A percentile compares a stretch with the other conserved stretches of the same genome.
Conservation (phyloP, 2,797 vertebrate genomes). For the Amniataba percoides region DNA sequence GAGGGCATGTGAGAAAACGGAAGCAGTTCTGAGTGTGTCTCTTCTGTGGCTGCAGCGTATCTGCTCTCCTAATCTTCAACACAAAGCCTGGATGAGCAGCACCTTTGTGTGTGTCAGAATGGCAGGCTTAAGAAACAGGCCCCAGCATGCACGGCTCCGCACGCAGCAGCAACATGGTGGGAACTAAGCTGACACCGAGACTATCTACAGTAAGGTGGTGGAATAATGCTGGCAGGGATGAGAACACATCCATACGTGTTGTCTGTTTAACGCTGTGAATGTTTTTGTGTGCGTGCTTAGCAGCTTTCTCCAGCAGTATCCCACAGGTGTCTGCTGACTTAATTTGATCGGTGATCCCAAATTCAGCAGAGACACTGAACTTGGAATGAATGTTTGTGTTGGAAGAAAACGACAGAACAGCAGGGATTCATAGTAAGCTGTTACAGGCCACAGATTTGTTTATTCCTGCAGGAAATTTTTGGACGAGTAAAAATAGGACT, state of each 20-base stretch:
- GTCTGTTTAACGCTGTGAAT: constrained; percentile 16
- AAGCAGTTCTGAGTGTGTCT: constrained; percentile 70
- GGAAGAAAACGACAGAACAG: constrained; percentile 12
- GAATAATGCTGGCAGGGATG: constrained; percentile 62
- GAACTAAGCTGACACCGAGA: constrained; percentile 79
- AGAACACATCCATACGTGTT: constrained; percentile 30
- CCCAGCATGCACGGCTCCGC: constrained; percentile 72
- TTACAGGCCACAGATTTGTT: background rate
- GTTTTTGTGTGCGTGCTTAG: background rate
- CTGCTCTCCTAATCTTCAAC: constrained; percentile 82
- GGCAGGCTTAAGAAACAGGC: constrained; percentile 79
- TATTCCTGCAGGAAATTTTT: constrained; percentile 12
- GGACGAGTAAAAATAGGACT: background rate
- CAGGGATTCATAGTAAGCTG: constrained; percentile 8
- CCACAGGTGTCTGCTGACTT: constrained; percentile 48
- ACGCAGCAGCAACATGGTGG: constrained; percentile 69
- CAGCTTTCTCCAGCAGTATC: constrained; percentile 8
- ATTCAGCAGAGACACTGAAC: constrained; percentile 33
- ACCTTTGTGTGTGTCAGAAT: constrained; percentile 82
- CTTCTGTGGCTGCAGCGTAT: constrained; percentile 79
- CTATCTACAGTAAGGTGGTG: constrained; percentile 68
- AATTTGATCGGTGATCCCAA: constrained; percentile 41
- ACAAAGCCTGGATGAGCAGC: constrained; percentile 86
- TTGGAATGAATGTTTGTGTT: constrained; percentile 20
- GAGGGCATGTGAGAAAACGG: constrained; percentile 58